phyloP scores from a whole-genome alignment of 2,888 invertebrate genomes.

The Proisotoma minuta region DNA sequence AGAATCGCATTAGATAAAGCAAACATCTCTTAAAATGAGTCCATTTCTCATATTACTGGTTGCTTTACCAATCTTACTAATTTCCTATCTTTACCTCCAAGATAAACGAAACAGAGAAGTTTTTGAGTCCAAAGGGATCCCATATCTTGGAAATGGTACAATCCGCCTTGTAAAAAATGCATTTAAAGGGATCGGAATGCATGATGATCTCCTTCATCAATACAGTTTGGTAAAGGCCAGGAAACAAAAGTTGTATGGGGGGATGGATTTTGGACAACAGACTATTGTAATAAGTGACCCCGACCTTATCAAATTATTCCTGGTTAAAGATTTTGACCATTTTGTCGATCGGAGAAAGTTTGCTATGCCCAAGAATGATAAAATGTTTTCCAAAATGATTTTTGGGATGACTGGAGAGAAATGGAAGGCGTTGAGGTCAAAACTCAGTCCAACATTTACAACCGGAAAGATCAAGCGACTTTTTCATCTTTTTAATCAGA shows the following conservation, averaged over 20 bases:
- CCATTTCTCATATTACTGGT: background rate
- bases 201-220: background rate
- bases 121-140: background rate
- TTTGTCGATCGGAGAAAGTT: slow-evolving; percentile 20
- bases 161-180: background rate
- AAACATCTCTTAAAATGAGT: background rate
- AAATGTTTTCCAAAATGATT: slow-evolving; percentile 7
- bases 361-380: background rate
- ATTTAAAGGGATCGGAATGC: background rate
- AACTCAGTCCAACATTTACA: slow-evolving; percentile 26
- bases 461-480: slow-evolving; percentile 21
- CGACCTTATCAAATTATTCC: slow-evolving; percentile 21
- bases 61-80: background rate
- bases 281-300: slow-evolving; percentile 20
- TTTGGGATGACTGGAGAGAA: slow-evolving; percentile 7
- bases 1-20: too few species aligned
- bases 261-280: background rate
- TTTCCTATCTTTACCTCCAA: background rate
- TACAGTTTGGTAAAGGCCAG: background rate
- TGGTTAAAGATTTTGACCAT: slow-evolving; percentile 34
- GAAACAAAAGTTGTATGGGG: background rate
- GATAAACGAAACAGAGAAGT: background rate
- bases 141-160: background rate
- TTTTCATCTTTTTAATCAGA: slow-evolving; percentile 20
- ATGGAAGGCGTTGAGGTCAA: slow-evolving; percentile 22